Base-by-base conservation (phyloP, 2,888 invertebrate species). In the Caenorhabditis sp. region DNA sequence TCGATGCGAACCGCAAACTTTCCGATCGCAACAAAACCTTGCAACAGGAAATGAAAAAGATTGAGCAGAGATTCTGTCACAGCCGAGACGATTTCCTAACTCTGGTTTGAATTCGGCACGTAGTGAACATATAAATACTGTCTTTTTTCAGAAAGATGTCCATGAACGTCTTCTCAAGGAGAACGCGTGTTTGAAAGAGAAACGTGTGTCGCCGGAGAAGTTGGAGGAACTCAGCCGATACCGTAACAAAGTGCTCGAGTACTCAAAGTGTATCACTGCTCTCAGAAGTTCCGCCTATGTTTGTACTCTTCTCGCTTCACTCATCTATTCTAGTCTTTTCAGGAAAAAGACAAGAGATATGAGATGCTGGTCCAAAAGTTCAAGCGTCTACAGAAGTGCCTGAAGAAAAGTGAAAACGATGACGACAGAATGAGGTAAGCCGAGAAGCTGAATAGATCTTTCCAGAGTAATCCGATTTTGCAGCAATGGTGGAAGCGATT, bases 231-330 rank as follows among this genome's bases (percentile, higher is more conserved):
- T 88, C 27, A 83, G 85, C 41, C 70, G 87, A 32, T 88, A 88
- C 68, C 63, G 82, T 20, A 74, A 62, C 55, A 85, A 85, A 77
- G 85, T 87, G 27, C 72, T 88, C 7, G 88, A 88, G 61, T 85
- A 86, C 63, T 88, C 87, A 37, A 88, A 88, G 46, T 88, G 88
- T 77, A 88, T 88, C 43, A 88, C 87, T 9, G 87, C 87, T 2
- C 76, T 88, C 13, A 68, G 88, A 22, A 84, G 84, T 66, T 79
- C 86, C 11, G 83, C 82, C 37, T 70, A 83, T 68, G 86, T 87
- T 32, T 55, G 76, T n/a, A n/a, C n/a, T n/a, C n/a, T n/a, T n/a
- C n/a, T n/a, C n/a, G n/a, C n/a, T n/a, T n/a, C n/a, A n/a, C n/a
- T n/a, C n/a, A n/a, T n/a, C n/a, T n/a, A n/a, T 43, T 9, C 1